Evolutionary conservation across 92 coral and sea anemone species (phyloP).

Genomic region (Actinostola sp.): DNA sequence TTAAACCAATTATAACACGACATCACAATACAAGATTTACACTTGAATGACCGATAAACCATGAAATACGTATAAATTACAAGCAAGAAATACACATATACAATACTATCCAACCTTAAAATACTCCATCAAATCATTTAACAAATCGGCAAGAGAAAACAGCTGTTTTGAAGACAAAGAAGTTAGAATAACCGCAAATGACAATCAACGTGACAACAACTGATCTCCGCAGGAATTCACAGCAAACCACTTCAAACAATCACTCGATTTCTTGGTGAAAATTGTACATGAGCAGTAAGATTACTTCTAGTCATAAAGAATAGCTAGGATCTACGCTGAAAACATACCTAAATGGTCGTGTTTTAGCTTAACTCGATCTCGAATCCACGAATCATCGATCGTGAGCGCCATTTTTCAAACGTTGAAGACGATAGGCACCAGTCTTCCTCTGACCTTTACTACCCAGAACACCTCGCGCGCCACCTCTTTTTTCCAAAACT

Average conservation of each 20-base stretch:
- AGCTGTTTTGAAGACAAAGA: constrained; percentile 2
- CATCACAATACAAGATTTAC: neutral
- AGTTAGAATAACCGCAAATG: neutral
- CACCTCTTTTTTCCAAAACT: no score
- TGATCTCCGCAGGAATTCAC: constrained; percentile 5
- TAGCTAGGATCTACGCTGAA: neutral
- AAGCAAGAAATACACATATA: no score
- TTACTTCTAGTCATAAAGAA: neutral
- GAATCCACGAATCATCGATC: constrained; percentile 87
- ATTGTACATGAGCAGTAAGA: neutral
- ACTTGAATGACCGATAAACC: neutral
- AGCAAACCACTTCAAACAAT: neutral
- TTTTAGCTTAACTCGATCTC: constrained; percentile 92
- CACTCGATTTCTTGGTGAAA: neutral
- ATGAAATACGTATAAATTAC: neutral
- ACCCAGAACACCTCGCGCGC: constrained; percentile 16
- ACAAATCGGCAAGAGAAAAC: neutral
- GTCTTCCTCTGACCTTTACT: neutral
- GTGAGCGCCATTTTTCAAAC: constrained; percentile 99
- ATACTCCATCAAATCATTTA: neutral
- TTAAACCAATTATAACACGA: neutral
- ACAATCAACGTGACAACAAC: constrained; percentile 10
- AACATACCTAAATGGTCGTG: constrained; percentile 94
- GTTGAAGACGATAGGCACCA: constrained; percentile 37
- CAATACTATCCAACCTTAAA: no score